Evolutionary conservation across 2,888 invertebrate genomes (phyloP), one percentile per base, ranked within the genome.

Genomic region (Pediacus dermestoides): DNA sequence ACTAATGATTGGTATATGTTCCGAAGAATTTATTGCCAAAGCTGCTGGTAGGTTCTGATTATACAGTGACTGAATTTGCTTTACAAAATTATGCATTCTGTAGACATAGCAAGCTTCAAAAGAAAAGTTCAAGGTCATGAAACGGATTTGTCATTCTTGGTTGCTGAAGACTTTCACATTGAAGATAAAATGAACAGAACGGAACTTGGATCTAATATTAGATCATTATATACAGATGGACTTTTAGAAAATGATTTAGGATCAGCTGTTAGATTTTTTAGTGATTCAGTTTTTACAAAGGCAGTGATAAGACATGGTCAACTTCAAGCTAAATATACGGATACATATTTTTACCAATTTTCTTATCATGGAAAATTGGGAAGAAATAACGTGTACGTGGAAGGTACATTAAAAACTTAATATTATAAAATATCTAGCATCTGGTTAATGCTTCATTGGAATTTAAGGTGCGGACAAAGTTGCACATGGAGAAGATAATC

Each of bases 381-480:
- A 11, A 45, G 44, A 4, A 39, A 37, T 30, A 39, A 44, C 10
- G 40, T 42, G 9, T 27, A 26, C 15, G 37, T 50, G 12, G 50
- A 54, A 4, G 53, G 46, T 27, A 52, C 50, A 15, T 55, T 52
- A 22, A 44, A 51, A 16, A 53, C 53, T 37, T 52, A 52, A 2
- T 55, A 53, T 18, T 34, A 46, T 18, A 53, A 52, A 6, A n/a
- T n/a, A n/a, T n/a, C n/a, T n/a, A n/a, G n/a, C n/a, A n/a, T n/a
- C n/a, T n/a, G n/a, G n/a, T n/a, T n/a, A n/a, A n/a, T n/a, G n/a
- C n/a, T n/a, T n/a, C n/a, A n/a, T n/a, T n/a, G n/a, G n/a, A n/a
- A n/a, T 35, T 48, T 13, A 35, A 42, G 23, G 47, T 21, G 42
- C 23, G 3, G 23, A 23, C 3, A 23, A 10, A 23, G 23, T 23